Evolutionary conservation across 2,888 invertebrate genomes (phyloP).

Genomic region (Troides helena): DNA sequence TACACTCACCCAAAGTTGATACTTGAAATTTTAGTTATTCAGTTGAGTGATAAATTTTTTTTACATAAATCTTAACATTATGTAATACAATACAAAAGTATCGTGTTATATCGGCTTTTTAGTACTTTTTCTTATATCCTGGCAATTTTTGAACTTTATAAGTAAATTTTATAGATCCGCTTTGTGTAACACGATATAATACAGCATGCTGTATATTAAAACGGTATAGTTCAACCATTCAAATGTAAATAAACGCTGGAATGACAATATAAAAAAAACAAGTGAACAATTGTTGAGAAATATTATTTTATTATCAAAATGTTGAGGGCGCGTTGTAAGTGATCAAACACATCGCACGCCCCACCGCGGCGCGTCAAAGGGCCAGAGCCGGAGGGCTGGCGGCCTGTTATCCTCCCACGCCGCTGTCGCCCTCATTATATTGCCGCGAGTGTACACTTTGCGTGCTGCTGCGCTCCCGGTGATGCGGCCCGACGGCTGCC

Average conservation of each 20-base stretch:
- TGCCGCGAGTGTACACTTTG: slow-evolving; percentile 43
- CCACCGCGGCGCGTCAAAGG: slow-evolving; percentile 44
- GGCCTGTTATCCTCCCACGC: slow-evolving; percentile 47
- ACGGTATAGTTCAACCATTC: too few species aligned
- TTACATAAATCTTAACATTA: too few species aligned
- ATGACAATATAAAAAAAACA: too few species aligned
- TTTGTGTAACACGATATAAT: too few species aligned
- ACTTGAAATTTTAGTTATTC: slow-evolving; percentile 36
- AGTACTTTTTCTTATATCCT: too few species aligned
- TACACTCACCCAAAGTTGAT: slow-evolving; percentile 45
- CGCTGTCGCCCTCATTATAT: slow-evolving; percentile 48
- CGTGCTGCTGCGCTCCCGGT: slow-evolving; percentile 27
- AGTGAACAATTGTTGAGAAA: neutral
- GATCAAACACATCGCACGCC: slow-evolving; percentile 41
- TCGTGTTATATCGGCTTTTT: too few species aligned
- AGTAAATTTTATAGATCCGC: too few species aligned
- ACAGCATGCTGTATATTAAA: too few species aligned
- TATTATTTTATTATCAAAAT: slow-evolving; percentile 8
- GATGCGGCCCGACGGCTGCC: slow-evolving; percentile 20
- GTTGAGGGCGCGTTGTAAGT: slow-evolving; percentile 29
- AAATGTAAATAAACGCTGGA: too few species aligned
- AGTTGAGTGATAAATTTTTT: neutral
- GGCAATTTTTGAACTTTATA: too few species aligned
- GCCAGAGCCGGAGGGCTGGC: slow-evolving; percentile 41
- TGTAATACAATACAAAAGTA: too few species aligned